A percentile compares a stretch with the other conserved stretches of the same genome.
phyloP scores from a whole-genome alignment of 1,140 invertebrate species.

The Chironomus striatipennis region DNA sequence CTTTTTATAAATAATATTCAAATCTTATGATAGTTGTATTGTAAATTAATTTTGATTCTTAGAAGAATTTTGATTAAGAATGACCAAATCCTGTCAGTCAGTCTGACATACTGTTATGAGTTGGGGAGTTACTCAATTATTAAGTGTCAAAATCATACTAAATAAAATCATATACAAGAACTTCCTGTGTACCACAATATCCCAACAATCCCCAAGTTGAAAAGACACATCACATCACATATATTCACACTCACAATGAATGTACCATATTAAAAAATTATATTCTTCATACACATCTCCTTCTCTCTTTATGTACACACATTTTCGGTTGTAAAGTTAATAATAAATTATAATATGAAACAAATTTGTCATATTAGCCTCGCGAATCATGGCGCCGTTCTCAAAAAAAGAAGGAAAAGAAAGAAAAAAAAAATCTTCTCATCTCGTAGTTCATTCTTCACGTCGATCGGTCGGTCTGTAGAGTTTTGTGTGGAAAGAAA shows the following conservation, averaged over 20 bases:
- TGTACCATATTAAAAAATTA: background rate
- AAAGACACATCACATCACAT: background rate
- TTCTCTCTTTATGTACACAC: background rate
- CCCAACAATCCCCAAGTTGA: background rate
- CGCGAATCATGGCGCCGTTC: constrained; percentile 11
- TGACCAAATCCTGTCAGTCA: no score
- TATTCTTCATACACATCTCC: no score
- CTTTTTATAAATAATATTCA: no score
- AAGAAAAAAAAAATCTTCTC: background rate
- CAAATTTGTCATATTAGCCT: constrained; percentile 22
- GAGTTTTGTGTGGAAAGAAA: background rate
- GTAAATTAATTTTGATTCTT: no score
- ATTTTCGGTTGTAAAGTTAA: constrained; percentile 6
- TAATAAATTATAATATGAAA: constrained; percentile 22
- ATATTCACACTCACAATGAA: background rate
- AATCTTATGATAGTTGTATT: no score
- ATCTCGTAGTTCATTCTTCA: background rate
- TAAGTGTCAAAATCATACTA: no score
- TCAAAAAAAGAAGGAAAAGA: background rate
- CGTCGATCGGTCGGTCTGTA: background rate
- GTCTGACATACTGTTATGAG: no score
- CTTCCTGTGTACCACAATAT: no score
- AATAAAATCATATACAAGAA: no score
- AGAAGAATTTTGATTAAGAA: no score
- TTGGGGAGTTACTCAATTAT: no score